A percentile compares a stretch with the other conserved stretches of the same genome.
Evolutionary conservation across 2,797 vertebrate genomes (phyloP).

Genomic region (Sebastes taczanowskii): DNA sequence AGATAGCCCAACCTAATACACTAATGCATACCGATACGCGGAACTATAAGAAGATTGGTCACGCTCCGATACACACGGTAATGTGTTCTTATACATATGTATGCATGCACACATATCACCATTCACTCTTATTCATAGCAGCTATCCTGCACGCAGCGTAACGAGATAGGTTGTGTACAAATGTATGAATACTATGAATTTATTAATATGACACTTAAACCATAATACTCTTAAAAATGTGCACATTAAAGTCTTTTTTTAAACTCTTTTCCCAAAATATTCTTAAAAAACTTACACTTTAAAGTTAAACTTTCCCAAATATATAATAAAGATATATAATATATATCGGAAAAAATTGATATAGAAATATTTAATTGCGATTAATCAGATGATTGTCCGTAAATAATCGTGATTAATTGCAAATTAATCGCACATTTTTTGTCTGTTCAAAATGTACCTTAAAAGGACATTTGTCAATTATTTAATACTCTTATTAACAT

Average conservation of each 20-base stretch:
- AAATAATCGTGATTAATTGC: no score
- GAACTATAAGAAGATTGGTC: constrained; percentile 36
- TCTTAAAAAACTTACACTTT: background rate
- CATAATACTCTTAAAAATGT: background rate
- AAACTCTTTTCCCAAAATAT: background rate
- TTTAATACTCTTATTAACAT: no score
- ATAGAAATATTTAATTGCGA: no score
- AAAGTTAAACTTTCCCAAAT: background rate
- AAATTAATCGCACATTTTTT: no score
- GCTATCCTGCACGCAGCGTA: background rate
- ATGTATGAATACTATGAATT: background rate
- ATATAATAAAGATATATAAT: no score
- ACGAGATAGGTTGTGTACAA: background rate
- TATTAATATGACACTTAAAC: background rate
- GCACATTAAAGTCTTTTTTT: rapidly evolving
- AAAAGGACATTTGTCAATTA: no score
- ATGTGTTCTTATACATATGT: constrained; percentile 31
- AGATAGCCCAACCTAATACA: constrained; percentile 18
- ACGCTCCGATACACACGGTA: constrained; percentile 12
- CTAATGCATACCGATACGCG: constrained; percentile 55
- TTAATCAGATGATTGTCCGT: no score
- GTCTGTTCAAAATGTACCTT: no score
- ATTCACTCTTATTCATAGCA: background rate
- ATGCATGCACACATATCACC: background rate
- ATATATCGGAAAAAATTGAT: no score